Evolutionary conservation across 2,113 vertebrate species (phyloP), one percentile per base, ranked within the genome.

Genomic region (Vireo altiloquus): DNA sequence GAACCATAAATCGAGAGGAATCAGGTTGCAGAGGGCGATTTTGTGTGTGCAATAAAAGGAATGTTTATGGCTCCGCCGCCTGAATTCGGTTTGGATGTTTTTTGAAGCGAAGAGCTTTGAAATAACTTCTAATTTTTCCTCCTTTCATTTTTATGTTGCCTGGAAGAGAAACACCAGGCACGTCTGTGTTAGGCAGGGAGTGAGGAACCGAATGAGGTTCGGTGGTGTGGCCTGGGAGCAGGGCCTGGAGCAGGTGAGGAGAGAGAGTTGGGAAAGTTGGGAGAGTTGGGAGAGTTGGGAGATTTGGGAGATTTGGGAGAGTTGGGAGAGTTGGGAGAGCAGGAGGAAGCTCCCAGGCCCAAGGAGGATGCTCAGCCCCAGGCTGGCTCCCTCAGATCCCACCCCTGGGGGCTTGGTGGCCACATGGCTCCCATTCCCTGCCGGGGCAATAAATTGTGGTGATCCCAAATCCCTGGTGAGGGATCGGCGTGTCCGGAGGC

Each of bases 71-170:
- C 47, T 47, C 49, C 8, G 52, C 70, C 16, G 63, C 4, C 19
- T 91, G 37, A 87, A 90, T 86, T 90, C 5, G 46, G 21, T 18
- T 40, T 39, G 66, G 66, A 31, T 50, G 35, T 42, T 60, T 95
- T 91, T 90, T 85, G 84, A 91, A 93, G 89, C 37, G 1, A 47
- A 97, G 76, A 24, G 42, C 89, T 95, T 94, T 86, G 68, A 74
- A 94, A 94, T 31, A 63, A 57, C 54, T 82, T 39, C 5, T 10
- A 76, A 80, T 74, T 87, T 78, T 59, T 68, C 75, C 75, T 66
- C 68, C 80, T 94, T 92, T 91, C 90, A 53, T 87, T 92, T 92
- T 77, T 30, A 59, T 35, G 10, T 60, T 33, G 44, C 52, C 53
- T 64, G 40, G 14, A 84, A 96, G 81, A 81, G 80, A 82, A 94